A percentile compares a stretch with the other conserved stretches of the same genome.
These are phyloP conservation scores for Lordiphosa fenestrarum DNA, from an alignment of 2,888 invertebrate genomes.

Conservation along the genomic window DNA sequence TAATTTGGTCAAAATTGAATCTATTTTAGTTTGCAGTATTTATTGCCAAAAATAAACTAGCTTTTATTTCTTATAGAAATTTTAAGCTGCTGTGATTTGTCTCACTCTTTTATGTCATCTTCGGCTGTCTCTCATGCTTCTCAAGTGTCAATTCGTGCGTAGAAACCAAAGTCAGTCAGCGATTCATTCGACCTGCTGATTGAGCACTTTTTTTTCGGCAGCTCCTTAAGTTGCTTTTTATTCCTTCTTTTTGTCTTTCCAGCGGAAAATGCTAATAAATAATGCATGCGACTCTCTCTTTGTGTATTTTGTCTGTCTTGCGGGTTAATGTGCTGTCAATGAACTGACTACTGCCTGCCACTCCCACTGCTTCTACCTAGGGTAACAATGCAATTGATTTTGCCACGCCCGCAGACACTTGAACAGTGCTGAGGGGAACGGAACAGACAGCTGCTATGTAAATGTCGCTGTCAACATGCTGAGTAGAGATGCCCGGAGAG, in stretches of 20 bases:
- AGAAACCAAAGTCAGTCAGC: constrained; percentile 57
- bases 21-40: no score
- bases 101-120: neutral
- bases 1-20: no score
- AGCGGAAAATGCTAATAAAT: constrained; percentile 60
- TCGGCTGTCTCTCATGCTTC: constrained; percentile 52
- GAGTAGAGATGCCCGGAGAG: constrained; percentile 32
- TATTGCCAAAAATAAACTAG: no score
- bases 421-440: constrained; percentile 5
- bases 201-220: constrained; percentile 60
- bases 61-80: no score
- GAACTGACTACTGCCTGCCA: constrained; percentile 4
- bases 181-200: constrained; percentile 63
- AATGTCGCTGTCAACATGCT: constrained; percentile 61
- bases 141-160: constrained; percentile 73
- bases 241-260: constrained; percentile 29
- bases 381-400: constrained; percentile 66
- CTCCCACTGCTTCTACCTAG: constrained; percentile 1
- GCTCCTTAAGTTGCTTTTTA: constrained; percentile 23
- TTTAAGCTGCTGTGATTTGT: neutral
- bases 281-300: constrained; percentile 59
- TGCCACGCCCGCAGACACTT: constrained; percentile 47
- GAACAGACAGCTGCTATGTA: constrained; percentile 46
- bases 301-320: constrained; percentile 50
- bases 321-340: constrained; percentile 65